A percentile compares a stretch with the other conserved stretches of the same genome.
phyloP scores from a whole-genome alignment of 1,140 invertebrate species.

The Papilio aristodemus region DNA sequence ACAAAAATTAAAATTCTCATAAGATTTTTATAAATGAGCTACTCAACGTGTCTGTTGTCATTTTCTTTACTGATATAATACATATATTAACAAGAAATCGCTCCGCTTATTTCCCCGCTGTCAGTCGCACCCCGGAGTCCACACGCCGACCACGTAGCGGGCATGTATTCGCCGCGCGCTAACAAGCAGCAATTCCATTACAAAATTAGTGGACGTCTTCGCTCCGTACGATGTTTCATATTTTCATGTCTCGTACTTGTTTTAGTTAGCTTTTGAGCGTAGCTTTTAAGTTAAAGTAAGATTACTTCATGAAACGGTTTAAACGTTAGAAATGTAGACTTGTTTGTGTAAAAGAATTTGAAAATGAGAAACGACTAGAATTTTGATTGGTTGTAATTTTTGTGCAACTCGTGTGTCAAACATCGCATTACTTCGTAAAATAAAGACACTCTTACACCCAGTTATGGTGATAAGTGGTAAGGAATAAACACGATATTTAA shows the following conservation, averaged over 20 bases:
- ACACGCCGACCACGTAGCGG: constrained; percentile 48
- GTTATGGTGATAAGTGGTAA: too few species aligned
- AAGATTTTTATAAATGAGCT: too few species aligned
- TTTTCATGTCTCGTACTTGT: constrained; percentile 28
- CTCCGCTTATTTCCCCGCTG: constrained; percentile 44
- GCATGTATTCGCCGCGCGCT: constrained; percentile 60
- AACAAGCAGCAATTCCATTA: constrained; percentile 73
- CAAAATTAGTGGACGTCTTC: constrained; percentile 65
- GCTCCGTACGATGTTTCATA: constrained; percentile 48
- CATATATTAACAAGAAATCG: constrained; percentile 12
- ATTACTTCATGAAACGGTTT: constrained; percentile 8
- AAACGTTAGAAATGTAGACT: neutral
- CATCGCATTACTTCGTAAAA: neutral
- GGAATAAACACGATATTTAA: too few species aligned
- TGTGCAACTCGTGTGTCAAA: neutral
- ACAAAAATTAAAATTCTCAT: too few species aligned
- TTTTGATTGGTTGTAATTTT: neutral
- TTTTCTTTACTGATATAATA: too few species aligned
- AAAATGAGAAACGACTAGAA: neutral
- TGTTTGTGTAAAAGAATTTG: neutral
- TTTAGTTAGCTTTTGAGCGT: constrained; percentile 24
- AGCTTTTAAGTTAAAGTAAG: constrained; percentile 1
- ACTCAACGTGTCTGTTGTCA: too few species aligned
- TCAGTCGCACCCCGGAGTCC: constrained; percentile 36
- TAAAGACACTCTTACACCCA: neutral